Conservation (phyloP, 2,888 invertebrate genomes). For the Sinodicranocentrus sp. region DNA sequence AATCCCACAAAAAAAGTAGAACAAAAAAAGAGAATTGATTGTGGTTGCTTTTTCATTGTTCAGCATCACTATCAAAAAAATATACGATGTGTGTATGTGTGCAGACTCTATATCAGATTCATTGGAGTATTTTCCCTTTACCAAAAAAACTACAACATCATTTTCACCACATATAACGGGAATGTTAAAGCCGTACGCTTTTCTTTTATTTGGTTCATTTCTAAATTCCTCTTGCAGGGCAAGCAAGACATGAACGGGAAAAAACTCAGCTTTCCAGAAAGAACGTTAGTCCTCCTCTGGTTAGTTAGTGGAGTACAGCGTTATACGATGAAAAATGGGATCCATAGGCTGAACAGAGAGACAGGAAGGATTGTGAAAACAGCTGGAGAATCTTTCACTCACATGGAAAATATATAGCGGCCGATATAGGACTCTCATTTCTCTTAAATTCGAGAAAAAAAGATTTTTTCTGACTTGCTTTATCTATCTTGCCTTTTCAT, state of each 20-base stretch:
- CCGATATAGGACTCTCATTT: neutral
- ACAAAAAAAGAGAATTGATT: conserved; percentile 25
- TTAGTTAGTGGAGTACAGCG: neutral
- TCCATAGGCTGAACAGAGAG: conserved; percentile 45
- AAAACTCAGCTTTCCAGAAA: conserved; percentile 1
- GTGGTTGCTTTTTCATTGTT: conserved; percentile 44
- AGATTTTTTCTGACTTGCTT: neutral
- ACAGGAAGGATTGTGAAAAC: conserved; percentile 62
- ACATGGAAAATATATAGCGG: neutral
- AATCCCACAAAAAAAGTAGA: conserved; percentile 44
- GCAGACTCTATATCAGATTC: conserved; percentile 46
- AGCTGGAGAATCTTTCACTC: conserved; percentile 62
- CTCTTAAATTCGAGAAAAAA: conserved; percentile 7
- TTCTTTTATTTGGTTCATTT: neutral
- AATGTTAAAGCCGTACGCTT: neutral
- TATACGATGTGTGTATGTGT: conserved; percentile 5
- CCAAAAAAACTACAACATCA: neutral
- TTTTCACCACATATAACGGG: conserved; percentile 5
- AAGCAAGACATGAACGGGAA: neutral
- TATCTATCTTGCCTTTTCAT: conserved; percentile 30
- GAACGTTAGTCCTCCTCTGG: neutral
- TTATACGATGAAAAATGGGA: conserved; percentile 62
- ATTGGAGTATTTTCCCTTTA: conserved; percentile 39
- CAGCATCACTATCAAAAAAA: conserved; percentile 19
- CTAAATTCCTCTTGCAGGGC: neutral